Evolutionary conservation across 2,113 vertebrate species (phyloP).

Genomic region (Oenanthe melanoleuca): DNA sequence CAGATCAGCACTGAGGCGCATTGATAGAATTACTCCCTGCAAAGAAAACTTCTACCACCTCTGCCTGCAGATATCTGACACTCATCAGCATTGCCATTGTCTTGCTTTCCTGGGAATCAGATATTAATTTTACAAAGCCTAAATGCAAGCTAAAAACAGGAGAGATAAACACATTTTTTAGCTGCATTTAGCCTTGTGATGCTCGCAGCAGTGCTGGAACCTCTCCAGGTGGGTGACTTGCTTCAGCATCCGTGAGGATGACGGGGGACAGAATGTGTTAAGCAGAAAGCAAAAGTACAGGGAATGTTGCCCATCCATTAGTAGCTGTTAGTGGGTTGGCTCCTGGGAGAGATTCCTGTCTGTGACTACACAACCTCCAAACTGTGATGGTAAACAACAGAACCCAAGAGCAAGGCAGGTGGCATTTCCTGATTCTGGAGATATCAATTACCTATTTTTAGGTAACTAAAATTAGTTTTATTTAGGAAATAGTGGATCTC

Average conservation of each 20-base stretch:
- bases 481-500: neutral
- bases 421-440: neutral
- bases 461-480: neutral
- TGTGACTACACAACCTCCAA: neutral
- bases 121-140: slow-evolving; percentile 49
- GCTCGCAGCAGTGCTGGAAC: neutral
- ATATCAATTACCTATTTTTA: neutral
- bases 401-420: neutral
- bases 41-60: neutral
- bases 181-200: neutral
- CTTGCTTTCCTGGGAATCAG: slow-evolving; percentile 7
- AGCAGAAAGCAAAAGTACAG: neutral
- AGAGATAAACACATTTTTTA: neutral
- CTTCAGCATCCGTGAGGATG: neutral
- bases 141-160: neutral
- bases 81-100: slow-evolving; percentile 20
- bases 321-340: slow-evolving; percentile 15
- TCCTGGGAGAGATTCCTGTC: slow-evolving; percentile 17
- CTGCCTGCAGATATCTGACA: slow-evolving; percentile 41
- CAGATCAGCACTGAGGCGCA: neutral
- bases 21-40: slow-evolving; percentile 53
- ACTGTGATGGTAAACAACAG: neutral
- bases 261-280: neutral
- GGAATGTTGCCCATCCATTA: slow-evolving; percentile 11
- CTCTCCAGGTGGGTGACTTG: neutral